A percentile compares a stretch with the other conserved stretches of the same genome.
Conservation (phyloP, 2,797 vertebrate genomes). For the Characodon lateralis region DNA sequence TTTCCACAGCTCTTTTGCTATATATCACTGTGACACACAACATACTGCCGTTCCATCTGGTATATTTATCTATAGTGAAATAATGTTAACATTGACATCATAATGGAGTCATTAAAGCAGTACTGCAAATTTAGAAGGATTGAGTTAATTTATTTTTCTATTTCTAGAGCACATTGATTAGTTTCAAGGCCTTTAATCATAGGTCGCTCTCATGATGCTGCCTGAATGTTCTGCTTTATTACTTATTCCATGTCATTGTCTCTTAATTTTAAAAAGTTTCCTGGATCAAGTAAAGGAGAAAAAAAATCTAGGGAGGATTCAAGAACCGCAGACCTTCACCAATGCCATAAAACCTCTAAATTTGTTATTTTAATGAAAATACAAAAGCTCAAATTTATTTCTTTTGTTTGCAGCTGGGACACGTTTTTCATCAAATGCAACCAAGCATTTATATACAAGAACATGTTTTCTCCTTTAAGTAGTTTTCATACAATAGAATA, state of each 20-base stretch:
- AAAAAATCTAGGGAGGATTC: conserved; percentile 7
- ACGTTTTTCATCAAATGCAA: not conserved
- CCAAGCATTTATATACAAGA: not conserved
- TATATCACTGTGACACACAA: conserved; percentile 51
- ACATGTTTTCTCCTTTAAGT: not conserved
- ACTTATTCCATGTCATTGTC: conserved; percentile 48
- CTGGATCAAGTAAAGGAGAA: conserved; percentile 46
- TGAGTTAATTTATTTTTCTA: conserved; percentile 20
- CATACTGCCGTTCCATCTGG: conserved; percentile 23
- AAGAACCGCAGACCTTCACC: not conserved
- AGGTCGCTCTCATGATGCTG: conserved; percentile 37
- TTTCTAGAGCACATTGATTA: conserved; percentile 37
- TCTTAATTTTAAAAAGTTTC: conserved; percentile 46
- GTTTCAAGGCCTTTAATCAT: conserved; percentile 45
- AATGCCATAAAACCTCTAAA: not conserved
- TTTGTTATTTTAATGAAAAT: not conserved
- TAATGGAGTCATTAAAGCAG: not conserved
- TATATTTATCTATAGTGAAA: conserved; percentile 4
- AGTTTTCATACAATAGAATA: not conserved
- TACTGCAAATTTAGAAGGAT: conserved; percentile 21
- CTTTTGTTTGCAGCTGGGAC: not conserved
- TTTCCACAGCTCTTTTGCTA: conserved; percentile 66
- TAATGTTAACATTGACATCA: not conserved
- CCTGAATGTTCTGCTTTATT: conserved; percentile 24
- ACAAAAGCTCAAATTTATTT: not conserved